Conservation (phyloP, 2,113 vertebrate species). For the Notothenia coriiceps region DNA sequence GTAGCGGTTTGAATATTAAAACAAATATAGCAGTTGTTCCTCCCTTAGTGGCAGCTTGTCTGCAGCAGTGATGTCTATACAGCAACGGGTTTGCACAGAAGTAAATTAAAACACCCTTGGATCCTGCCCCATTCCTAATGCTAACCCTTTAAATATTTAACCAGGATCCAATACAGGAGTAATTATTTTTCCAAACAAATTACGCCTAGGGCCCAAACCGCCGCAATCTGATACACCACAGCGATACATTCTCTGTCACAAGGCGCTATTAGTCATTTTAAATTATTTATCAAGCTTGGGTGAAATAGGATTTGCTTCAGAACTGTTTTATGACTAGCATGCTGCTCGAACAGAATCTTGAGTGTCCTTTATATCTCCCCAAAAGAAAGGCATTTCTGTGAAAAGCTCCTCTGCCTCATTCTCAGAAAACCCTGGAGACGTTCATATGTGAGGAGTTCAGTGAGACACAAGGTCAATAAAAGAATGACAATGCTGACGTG, state of each 20-base stretch:
- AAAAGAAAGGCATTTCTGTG: conserved; percentile 27
- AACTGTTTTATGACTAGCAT: conserved; percentile 56
- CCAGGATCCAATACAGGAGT: conserved; percentile 80
- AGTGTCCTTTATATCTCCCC: conserved; percentile 40
- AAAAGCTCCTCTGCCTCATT: conserved; percentile 44
- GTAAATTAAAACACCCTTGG: conserved; percentile 39
- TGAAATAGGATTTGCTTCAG: conserved; percentile 75
- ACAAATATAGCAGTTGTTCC: conserved; percentile 11
- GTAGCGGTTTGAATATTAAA: conserved; percentile 28
- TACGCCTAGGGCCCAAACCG: conserved; percentile 77
- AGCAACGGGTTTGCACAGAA: conserved; percentile 17
- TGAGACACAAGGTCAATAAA: conserved; percentile 36
- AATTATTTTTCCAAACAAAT: conserved; percentile 88
- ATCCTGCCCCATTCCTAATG: conserved; percentile 70
- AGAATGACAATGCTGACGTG: conserved; percentile 14
- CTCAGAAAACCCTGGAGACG: conserved; percentile 19
- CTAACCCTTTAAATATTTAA: conserved; percentile 84
- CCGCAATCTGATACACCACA: conserved; percentile 77
- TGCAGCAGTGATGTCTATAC: conserved; percentile 26
- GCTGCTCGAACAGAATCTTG: conserved; percentile 47
- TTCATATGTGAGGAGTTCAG: conserved; percentile 24
- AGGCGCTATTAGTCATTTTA: conserved; percentile 83
- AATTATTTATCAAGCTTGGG: conserved; percentile 83
- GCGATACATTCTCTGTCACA: conserved; percentile 77
- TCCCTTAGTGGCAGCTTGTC: conserved; percentile 4